phyloP scores from a whole-genome alignment of 2,113 vertebrate species.

The Amblyornis subalaris region DNA sequence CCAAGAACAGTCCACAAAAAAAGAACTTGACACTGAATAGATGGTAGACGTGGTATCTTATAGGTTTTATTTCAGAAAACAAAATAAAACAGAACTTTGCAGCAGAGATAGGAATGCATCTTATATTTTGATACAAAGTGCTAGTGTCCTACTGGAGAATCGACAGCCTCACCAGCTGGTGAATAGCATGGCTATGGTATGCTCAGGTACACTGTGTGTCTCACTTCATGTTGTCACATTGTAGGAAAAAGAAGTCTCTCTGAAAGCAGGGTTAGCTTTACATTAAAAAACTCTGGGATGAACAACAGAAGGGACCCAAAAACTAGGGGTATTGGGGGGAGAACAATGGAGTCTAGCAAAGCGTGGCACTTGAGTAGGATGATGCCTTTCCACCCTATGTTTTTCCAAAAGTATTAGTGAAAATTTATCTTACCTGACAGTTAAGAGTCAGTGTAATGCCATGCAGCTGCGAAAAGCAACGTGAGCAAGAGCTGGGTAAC shows the following conservation, averaged over 20 bases:
- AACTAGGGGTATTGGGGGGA: rapidly evolving
- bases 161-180: not conserved
- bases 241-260: not conserved
- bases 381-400: not conserved
- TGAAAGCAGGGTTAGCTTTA: not conserved
- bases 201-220: not conserved
- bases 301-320: not conserved
- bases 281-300: not conserved
- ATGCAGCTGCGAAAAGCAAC: not conserved
- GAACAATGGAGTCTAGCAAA: not conserved
- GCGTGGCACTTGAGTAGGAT: rapidly evolving
- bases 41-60: not conserved
- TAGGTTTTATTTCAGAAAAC: slow-evolving; percentile 49
- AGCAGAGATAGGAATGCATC: not conserved
- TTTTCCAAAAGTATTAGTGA: not conserved
- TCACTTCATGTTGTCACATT: not conserved
- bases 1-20: slow-evolving; percentile 9
- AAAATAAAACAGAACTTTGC: slow-evolving; percentile 43
- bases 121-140: not conserved
- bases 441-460: not conserved
- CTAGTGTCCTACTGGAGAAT: not conserved
- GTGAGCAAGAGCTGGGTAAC: not conserved
- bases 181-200: not conserved
- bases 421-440: slow-evolving; percentile 5
- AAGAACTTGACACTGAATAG: slow-evolving; percentile 35